Conservation (phyloP, 2,113 vertebrate genomes). For the Anser brachyrhynchus region DNA sequence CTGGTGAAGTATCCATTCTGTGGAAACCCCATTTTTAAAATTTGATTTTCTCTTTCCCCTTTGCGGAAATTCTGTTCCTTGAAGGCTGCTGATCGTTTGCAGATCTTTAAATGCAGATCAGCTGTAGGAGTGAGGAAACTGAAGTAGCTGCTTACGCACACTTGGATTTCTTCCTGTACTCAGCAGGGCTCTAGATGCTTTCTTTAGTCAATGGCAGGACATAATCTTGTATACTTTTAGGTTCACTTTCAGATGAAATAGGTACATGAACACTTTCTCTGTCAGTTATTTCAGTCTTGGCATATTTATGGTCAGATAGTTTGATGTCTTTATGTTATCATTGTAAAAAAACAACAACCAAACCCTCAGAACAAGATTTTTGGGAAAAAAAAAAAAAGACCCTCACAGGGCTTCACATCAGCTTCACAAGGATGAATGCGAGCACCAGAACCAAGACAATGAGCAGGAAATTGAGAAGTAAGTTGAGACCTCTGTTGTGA, state of each 20-base stretch:
- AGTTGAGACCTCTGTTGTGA: constrained; percentile 78
- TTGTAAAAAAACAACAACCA: not conserved
- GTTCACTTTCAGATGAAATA: not conserved
- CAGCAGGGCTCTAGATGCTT: not conserved
- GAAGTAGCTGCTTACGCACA: not conserved
- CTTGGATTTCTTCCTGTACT: not conserved
- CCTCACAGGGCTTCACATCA: constrained; percentile 64
- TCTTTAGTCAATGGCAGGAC: not conserved
- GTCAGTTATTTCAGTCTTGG: not conserved
- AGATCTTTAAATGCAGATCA: not conserved
- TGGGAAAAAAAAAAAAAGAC: not conserved
- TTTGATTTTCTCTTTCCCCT: not conserved
- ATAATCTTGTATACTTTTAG: not conserved
- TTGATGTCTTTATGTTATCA: not conserved
- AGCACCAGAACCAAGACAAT: constrained; percentile 81
- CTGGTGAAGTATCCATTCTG: accelerated
- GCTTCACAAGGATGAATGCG: constrained; percentile 80
- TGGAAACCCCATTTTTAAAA: not conserved
- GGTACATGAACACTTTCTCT: not conserved
- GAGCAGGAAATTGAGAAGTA: constrained; percentile 82
- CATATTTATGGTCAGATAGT: not conserved
- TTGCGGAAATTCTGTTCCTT: not conserved
- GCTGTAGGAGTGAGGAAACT: not conserved
- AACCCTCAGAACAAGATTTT: not conserved
- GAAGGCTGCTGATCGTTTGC: not conserved